phyloP scores from a whole-genome alignment of 2,888 invertebrate species.

The Osmoderma eremita region DNA sequence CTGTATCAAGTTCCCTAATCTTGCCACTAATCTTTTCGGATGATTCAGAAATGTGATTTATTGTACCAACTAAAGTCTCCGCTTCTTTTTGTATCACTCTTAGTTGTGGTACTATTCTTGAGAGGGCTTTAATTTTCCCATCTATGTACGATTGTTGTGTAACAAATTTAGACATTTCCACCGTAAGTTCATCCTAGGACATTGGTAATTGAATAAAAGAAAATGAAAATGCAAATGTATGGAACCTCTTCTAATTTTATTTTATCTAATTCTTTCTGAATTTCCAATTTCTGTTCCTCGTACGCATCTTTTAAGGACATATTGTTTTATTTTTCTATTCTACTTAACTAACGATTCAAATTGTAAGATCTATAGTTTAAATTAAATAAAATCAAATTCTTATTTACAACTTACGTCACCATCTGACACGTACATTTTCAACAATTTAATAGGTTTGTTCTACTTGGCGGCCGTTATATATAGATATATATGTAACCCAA shows the following conservation, averaged over 20 bases:
- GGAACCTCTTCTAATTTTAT: slow-evolving; percentile 70
- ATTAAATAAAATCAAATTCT: neutral
- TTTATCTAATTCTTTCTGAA: slow-evolving; percentile 68
- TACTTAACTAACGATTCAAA: too few species aligned
- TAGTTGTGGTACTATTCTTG: slow-evolving; percentile 83
- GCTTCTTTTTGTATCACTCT: slow-evolving; percentile 81
- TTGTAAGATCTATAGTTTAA: slow-evolving; percentile 11
- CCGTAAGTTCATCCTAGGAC: slow-evolving; percentile 74
- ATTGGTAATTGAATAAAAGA: neutral
- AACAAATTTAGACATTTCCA: slow-evolving; percentile 76
- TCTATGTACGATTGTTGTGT: slow-evolving; percentile 80
- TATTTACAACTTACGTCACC: neutral
- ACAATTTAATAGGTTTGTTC: too few species aligned
- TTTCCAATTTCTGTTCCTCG: slow-evolving; percentile 64
- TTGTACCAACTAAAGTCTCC: slow-evolving; percentile 83
- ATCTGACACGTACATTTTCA: neutral
- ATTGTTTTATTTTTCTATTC: neutral
- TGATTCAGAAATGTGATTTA: slow-evolving; percentile 85
- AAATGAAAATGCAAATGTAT: neutral
- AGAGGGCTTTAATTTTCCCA: slow-evolving; percentile 81
- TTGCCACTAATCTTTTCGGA: slow-evolving; percentile 96
- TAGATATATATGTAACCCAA: too few species aligned
- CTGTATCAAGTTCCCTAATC: slow-evolving; percentile 92
- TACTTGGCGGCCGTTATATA: too few species aligned
- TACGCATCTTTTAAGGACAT: slow-evolving; percentile 26